These are phyloP conservation scores for Cheracebus regulus DNA, from an alignment of 2,797 vertebrate genomes.

Conservation along the genomic window DNA sequence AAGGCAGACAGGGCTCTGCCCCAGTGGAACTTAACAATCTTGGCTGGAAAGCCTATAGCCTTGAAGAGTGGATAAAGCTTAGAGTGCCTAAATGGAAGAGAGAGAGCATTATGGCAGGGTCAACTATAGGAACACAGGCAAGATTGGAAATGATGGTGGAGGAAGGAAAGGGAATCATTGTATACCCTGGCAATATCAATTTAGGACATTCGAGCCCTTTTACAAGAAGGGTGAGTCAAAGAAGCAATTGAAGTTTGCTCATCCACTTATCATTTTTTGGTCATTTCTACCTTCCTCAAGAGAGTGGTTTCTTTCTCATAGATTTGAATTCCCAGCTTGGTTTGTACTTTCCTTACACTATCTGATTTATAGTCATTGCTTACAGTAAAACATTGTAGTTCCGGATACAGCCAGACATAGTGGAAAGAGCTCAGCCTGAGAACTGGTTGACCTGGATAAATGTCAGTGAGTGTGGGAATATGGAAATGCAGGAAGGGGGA, in stretches of 20 bases:
- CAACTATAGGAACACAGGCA: neutral
- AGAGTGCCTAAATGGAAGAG: neutral
- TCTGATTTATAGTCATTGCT: slow-evolving; percentile 28
- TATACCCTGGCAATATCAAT: neutral
- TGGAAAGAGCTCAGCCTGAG: neutral
- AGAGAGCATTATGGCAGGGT: no score
- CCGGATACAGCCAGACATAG: neutral
- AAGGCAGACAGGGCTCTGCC: neutral
- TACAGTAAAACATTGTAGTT: neutral
- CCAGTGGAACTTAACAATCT: neutral
- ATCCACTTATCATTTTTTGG: neutral
- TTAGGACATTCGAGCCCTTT: neutral
- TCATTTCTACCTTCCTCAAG: neutral
- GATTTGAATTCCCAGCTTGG: slow-evolving; percentile 2
- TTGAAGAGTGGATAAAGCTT: neutral
- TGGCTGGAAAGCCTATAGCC: neutral
- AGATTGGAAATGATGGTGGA: neutral
- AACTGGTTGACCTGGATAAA: neutral
- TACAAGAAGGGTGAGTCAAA: neutral
- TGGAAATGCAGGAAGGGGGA: neutral
- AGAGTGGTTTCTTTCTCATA: neutral
- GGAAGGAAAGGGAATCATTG: neutral
- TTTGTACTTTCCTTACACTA: neutral
- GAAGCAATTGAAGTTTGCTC: neutral
- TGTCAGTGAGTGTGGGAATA: neutral